Percentiles rank a stretch among this genome's conserved stretches.
Conservation (phyloP, 1,140 invertebrate genomes). For the Hyphantria cunea region DNA sequence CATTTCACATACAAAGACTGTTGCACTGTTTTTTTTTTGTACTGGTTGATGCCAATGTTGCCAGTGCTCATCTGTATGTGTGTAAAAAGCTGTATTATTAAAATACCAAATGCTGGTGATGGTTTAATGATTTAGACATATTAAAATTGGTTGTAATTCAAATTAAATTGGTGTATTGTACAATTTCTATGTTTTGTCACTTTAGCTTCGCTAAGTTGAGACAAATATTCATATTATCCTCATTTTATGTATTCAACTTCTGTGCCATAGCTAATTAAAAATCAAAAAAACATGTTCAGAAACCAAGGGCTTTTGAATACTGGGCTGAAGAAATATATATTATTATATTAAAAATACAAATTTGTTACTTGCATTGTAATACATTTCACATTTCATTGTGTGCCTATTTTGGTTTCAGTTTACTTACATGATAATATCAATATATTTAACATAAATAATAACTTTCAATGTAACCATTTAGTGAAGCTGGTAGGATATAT, state of each 20-base stretch:
- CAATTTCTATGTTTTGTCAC: too few relatives aligned
- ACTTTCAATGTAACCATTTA: slow-evolving; percentile 18
- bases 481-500: slow-evolving; percentile 26
- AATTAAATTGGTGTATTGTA: slow-evolving; percentile 24
- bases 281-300: too few relatives aligned
- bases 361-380: too few relatives aligned
- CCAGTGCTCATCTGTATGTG: slow-evolving; percentile 16
- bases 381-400: not conserved
- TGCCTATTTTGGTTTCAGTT: not conserved
- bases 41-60: slow-evolving; percentile 35
- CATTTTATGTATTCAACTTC: too few relatives aligned
- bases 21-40: not conserved
- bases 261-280: too few relatives aligned
- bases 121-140: slow-evolving; percentile 38
- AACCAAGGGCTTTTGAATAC: too few relatives aligned
- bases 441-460: too few relatives aligned
- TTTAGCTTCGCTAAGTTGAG: slow-evolving; percentile 34
- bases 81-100: too few relatives aligned
- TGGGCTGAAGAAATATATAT: too few relatives aligned
- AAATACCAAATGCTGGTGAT: slow-evolving; percentile 34
- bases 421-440: too few relatives aligned
- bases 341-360: too few relatives aligned
- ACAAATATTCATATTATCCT: not conserved
- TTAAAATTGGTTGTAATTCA: slow-evolving; percentile 15
- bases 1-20: not conserved